Evolutionary conservation across 2,888 invertebrate species (phyloP).

Genomic region (Cremastinae sp.): DNA sequence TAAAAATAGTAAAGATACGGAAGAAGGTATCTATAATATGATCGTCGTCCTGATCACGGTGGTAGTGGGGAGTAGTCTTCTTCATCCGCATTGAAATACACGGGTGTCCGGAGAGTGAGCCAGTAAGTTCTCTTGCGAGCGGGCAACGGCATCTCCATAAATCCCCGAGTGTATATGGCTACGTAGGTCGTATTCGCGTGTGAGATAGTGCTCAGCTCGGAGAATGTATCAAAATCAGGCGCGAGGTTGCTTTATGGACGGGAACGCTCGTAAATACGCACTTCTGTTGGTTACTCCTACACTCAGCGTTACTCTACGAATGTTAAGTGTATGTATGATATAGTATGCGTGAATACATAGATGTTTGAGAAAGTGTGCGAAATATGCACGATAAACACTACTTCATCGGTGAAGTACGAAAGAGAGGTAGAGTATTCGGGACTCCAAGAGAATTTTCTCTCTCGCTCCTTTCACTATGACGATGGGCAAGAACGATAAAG

Average conservation of each 20-base stretch:
- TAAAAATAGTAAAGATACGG: slow-evolving; percentile 44
- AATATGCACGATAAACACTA: slow-evolving; percentile 8
- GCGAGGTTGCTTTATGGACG: slow-evolving; percentile 81
- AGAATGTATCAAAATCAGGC: slow-evolving; percentile 81
- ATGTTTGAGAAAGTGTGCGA: slow-evolving; percentile 24
- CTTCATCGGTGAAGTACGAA: slow-evolving; percentile 42
- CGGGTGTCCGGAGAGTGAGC: slow-evolving; percentile 60
- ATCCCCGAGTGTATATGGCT: slow-evolving; percentile 76
- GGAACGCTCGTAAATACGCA: slow-evolving; percentile 80
- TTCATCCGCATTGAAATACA: slow-evolving; percentile 47
- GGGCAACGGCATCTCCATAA: slow-evolving; percentile 76
- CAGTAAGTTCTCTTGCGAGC: slow-evolving; percentile 51
- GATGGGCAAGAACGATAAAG: slow-evolving; percentile 74
- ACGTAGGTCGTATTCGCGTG: slow-evolving; percentile 80
- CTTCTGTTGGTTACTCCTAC: slow-evolving; percentile 78
- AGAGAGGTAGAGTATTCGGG: slow-evolving; percentile 66
- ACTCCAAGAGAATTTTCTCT: slow-evolving; percentile 70
- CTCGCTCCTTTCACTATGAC: slow-evolving; percentile 57
- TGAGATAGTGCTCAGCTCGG: slow-evolving; percentile 79
- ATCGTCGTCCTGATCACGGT: slow-evolving; percentile 28
- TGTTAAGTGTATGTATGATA: slow-evolving; percentile 21
- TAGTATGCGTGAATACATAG: slow-evolving; percentile 23
- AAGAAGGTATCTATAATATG: slow-evolving; percentile 58
- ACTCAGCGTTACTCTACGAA: slow-evolving; percentile 44
- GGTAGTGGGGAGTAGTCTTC: not conserved